Conservation (phyloP, 2,797 vertebrate genomes). For the Hipposideros larvatus region DNA sequence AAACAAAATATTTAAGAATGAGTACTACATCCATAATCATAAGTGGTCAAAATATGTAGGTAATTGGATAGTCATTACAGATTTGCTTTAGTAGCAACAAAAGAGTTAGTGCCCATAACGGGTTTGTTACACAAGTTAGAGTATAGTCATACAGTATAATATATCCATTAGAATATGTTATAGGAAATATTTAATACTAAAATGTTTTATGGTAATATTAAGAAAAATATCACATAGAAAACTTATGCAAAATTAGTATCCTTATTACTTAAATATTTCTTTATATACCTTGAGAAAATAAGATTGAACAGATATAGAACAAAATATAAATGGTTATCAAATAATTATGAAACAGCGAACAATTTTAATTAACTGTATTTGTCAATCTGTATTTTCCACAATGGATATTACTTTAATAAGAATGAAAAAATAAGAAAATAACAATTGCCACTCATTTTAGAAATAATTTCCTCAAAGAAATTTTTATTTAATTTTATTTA, state of each 20-base stretch:
- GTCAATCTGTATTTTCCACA: neutral
- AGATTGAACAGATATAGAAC: neutral
- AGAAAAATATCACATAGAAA: neutral
- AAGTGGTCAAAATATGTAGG: neutral
- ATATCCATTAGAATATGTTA: neutral
- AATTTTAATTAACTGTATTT: neutral
- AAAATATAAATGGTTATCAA: neutral
- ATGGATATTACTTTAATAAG: neutral
- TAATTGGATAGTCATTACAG: neutral
- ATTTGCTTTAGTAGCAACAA: neutral
- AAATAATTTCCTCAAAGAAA: neutral
- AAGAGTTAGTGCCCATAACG: neutral
- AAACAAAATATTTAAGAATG: neutral
- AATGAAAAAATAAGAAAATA: too few species aligned
- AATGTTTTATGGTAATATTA: neutral
- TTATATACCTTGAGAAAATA: neutral
- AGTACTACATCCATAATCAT: neutral
- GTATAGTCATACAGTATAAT: neutral
- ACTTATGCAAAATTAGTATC: neutral
- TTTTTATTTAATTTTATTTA: too few species aligned
- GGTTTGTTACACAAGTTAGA: neutral
- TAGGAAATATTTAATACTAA: neutral
- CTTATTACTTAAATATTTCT: neutral
- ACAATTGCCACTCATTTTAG: neutral
- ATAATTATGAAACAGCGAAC: neutral